Evolutionary conservation across 2,888 invertebrate species (phyloP), one percentile per base, ranked within the genome.

Genomic region (Aromia moschata): DNA sequence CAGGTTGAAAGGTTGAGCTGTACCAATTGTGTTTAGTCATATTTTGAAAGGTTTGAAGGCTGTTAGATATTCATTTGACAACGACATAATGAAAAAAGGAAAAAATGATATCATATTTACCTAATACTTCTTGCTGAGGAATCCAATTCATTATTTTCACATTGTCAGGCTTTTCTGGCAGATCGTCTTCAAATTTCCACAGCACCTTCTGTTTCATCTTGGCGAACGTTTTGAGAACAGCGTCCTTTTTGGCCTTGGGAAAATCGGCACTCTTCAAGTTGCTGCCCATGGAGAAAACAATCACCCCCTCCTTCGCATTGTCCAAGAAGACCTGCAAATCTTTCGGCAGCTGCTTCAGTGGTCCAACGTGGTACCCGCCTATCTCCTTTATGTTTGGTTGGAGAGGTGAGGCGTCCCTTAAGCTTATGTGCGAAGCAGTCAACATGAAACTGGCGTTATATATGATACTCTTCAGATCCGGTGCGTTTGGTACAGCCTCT

Each of bases 161-260:
- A 65, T 83, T 83, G 10, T 70, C 61, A 1, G 80, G 79, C 33
- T 70, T 64, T 37, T 69, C 67, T n/a, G 72, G 70, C 12, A 75
- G 58, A 17, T 56, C 54, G 16, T 84, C 82, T 0, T 84, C 84
- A 67, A 87, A 90, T 79, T 90, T 90, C 89, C 88, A 89, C 16
- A 90, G 71, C 0, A 90, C 84, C 4, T 83, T 85, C 62, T 88
- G 86, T 60, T 88, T 87, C 0, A 89, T 69, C 60, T 81, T 82
- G 0, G 83, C 79, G 51, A 90, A 85, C 1, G 83, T 84, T 53
- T 84, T 83, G 2, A 85, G 75, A 20, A 90, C 82, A 0, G 80
- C 83, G 12, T 82, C 73, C 14, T 81, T 77, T 62, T 83, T 84
- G 0, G 84, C 81, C 0, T 72, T 65, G 0, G 85, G 82, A 46